Evolutionary conservation across 2,888 invertebrate species (phyloP), one percentile per base, ranked within the genome.

Genomic region (Caenorhabditis sp.): DNA sequence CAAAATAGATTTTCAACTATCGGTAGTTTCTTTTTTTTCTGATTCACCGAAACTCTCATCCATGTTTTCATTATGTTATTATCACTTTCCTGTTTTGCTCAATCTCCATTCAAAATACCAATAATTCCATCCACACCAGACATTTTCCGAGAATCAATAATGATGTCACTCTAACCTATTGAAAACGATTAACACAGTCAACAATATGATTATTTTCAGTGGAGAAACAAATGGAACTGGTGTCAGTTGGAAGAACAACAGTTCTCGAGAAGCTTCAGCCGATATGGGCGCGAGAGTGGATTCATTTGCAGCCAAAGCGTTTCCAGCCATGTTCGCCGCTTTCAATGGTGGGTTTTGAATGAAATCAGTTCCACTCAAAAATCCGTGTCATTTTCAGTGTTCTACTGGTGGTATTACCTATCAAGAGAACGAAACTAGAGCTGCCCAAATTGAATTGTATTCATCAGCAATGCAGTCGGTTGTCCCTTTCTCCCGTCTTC

Each of bases 391-490:
- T 59, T 89, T 90, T 79, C 85, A 91, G 91, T 90, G n/a, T 84
- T 91, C 79, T 91, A 91, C 86, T 91, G 91, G 91, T 91, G 91
- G 91, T 91, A 91, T 74, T 91, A 91, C 80, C 81, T 91, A 66
- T 90, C 87, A 56, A 83, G 88, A 38, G 89, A 89, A 70, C 81
- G 88, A 51, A 82, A 82, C 51, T 87, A 64, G 24, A 38, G 22
- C 38, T 16, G n/a, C n/a, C n/a, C n/a, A n/a, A n/a, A 59, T 66
- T 14, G n/a, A 38, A 61, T 76, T 76, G 76, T 47, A 66, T 66
- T 24, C 59, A 51, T 24, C 31, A 63, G 19, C n/a, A n/a, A n/a
- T n/a, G n/a, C n/a, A n/a, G n/a, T n/a, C n/a, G n/a, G n/a, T n/a
- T n/a, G n/a, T n/a, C n/a, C n/a, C n/a, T n/a, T n/a, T n/a, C n/a